phyloP scores from a whole-genome alignment of 2,888 invertebrate species.

The Erebia epiphron region DNA sequence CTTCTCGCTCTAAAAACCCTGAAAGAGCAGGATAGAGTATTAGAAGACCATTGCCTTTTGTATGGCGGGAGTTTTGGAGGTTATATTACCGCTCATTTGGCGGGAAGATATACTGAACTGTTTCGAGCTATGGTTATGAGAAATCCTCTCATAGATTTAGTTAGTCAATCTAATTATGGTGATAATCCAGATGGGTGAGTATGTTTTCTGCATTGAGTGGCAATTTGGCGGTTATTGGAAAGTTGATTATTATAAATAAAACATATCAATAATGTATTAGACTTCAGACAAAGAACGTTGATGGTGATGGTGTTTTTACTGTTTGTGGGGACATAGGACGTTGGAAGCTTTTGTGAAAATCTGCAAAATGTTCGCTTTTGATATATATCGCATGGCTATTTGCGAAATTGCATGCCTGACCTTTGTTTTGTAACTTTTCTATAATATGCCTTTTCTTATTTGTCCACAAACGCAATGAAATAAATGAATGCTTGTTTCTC shows the following conservation, averaged over 20 bases:
- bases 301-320: neutral
- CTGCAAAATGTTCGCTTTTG: no score
- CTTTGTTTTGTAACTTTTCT: no score
- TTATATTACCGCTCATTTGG: conserved; percentile 91
- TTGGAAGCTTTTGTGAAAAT: no score
- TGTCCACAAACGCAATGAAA: no score
- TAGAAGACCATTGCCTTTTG: conserved; percentile 46
- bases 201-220: neutral
- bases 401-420: no score
- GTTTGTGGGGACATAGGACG: neutral
- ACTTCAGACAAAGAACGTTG: neutral
- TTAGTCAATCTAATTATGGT: conserved; percentile 86
- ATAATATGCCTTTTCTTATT: no score
- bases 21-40: conserved; percentile 48
- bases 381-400: no score
- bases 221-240: no score
- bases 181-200: conserved; percentile 96
- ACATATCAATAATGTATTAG: no score
- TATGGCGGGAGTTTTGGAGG: conserved; percentile 97
- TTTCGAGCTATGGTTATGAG: conserved; percentile 89
- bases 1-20: conserved; percentile 80
- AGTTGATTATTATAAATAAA: no score
- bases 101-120: conserved; percentile 88
- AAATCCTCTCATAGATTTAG: conserved; percentile 93
- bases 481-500: no score